phyloP scores from a whole-genome alignment of 2,113 vertebrate genomes.

The Lampris megalopsis region DNA sequence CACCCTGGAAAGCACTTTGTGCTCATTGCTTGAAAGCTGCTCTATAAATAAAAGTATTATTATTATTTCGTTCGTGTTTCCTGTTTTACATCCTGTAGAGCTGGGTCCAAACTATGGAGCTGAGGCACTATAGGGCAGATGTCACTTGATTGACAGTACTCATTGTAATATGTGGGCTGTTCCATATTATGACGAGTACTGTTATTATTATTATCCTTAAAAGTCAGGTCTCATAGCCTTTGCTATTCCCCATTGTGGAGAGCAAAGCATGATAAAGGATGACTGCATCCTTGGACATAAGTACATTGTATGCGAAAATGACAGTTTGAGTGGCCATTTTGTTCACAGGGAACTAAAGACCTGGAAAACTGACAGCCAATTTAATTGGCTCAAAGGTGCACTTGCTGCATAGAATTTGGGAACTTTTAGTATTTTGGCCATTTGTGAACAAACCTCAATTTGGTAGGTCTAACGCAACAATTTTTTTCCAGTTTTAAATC shows the following conservation, averaged over 20 bases:
- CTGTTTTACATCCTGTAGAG: too few species aligned
- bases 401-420: not conserved
- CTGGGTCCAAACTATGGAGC: too few species aligned
- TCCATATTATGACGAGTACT: too few species aligned
- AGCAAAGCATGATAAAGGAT: constrained; percentile 53
- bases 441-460: not conserved
- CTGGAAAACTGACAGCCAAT: constrained; percentile 33
- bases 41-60: too few species aligned
- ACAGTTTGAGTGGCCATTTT: constrained; percentile 52
- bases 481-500: too few species aligned
- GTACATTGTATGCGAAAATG: constrained; percentile 30
- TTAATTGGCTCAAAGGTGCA: constrained; percentile 22
- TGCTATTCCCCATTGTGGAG: constrained; percentile 39
- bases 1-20: too few species aligned
- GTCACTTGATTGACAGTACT: too few species aligned
- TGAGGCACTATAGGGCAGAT: too few species aligned
- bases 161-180: too few species aligned
- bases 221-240: constrained; percentile 36
- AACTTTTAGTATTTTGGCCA: not conserved
- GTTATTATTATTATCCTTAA: constrained; percentile 17
- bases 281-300: constrained; percentile 40
- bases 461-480: not conserved
- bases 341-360: constrained; percentile 30
- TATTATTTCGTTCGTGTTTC: too few species aligned
- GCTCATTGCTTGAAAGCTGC: too few species aligned